Conservation (phyloP, 2,888 invertebrate species). For the Lomographa bimaculata region DNA sequence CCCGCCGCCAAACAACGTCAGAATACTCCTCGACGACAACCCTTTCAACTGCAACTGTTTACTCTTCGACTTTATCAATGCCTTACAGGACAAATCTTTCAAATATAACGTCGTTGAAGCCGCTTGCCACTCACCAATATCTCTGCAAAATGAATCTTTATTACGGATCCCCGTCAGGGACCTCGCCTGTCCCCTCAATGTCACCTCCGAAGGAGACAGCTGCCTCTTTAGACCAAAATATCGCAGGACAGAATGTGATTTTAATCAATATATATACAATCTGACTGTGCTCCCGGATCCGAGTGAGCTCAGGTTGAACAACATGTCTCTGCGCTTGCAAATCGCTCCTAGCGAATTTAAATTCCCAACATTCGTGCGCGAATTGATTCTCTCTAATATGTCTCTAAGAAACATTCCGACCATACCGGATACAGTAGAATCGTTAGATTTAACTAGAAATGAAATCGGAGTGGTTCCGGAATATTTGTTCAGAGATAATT, state of each 20-base stretch:
- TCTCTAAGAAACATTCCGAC: too few species aligned
- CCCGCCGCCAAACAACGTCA: too few species aligned
- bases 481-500: constrained; percentile 14
- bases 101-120: background rate
- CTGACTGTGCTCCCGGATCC: too few species aligned
- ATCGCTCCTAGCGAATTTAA: background rate
- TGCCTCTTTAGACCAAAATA: too few species aligned
- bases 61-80: constrained; percentile 31
- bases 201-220: too few species aligned
- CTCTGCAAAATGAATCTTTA: too few species aligned
- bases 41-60: constrained; percentile 49
- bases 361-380: background rate
- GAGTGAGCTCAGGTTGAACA: constrained; percentile 5
- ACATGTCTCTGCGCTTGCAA: constrained; percentile 1
- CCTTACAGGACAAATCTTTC: background rate
- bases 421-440: constrained; percentile 12
- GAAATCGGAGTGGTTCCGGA: constrained; percentile 23
- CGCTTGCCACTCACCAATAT: background rate
- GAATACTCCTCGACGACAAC: constrained; percentile 46
- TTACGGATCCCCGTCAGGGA: too few species aligned
- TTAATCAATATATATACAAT: too few species aligned
- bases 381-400: constrained; percentile 7
- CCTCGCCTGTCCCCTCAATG: too few species aligned
- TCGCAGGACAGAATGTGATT: too few species aligned
- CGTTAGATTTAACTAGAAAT: constrained; percentile 34